These are phyloP conservation scores for Pipistrellus pygmaeus DNA, from an alignment of 2,797 vertebrate genomes.

Conservation along the genomic window DNA sequence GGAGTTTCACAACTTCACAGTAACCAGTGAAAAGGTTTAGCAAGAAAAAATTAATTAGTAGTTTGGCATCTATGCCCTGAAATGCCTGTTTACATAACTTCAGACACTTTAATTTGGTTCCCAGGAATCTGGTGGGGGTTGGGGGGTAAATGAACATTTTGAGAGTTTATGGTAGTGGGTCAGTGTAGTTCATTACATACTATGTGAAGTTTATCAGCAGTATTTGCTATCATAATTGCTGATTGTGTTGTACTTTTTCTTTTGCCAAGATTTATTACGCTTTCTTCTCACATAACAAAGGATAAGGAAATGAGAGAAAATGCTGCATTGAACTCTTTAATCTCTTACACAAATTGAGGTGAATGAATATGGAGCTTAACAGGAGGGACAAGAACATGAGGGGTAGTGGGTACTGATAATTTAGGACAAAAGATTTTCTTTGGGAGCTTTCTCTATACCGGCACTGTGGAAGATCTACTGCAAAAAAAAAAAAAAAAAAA, in stretches of 20 bases:
- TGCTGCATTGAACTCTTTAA: background rate
- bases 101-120: slow-evolving; percentile 41
- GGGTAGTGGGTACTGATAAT: background rate
- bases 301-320: slow-evolving; percentile 50
- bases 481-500: background rate
- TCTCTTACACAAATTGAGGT: slow-evolving; percentile 49
- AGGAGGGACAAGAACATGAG: background rate
- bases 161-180: background rate
- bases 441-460: background rate
- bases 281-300: background rate
- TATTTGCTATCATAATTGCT: slow-evolving; percentile 18
- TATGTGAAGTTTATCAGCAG: background rate
- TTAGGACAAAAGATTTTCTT: slow-evolving; percentile 31
- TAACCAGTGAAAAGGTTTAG: background rate
- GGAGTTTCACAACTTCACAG: slow-evolving; percentile 11
- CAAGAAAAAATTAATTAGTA: background rate
- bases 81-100: background rate
- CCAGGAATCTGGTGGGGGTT: background rate
- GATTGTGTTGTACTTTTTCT: slow-evolving; percentile 10
- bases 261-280: slow-evolving; percentile 45
- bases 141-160: no score
- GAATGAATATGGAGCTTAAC: slow-evolving; percentile 7
- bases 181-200: slow-evolving; percentile 7
- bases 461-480: background rate
- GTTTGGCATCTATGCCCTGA: background rate